Evolutionary conservation across 2,888 invertebrate genomes (phyloP), one percentile per base, ranked within the genome.

Genomic region (Laspeyria flexula): DNA sequence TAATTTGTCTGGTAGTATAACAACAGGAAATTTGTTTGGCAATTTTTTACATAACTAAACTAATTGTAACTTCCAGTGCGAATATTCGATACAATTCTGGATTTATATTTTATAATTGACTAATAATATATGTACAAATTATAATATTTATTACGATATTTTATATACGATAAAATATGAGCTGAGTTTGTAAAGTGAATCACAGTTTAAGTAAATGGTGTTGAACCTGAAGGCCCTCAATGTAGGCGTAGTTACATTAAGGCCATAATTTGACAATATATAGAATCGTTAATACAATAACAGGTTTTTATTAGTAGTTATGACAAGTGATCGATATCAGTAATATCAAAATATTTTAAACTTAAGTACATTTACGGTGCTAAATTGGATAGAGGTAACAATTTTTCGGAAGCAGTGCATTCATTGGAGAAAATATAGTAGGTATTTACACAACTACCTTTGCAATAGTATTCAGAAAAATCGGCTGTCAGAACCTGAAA

Each of bases 111-210:
- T 73, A 69, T 79, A 81, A 82, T 80, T 83, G 78, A 83, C 78
- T 78, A 78, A 73, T 66, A 70, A 67, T 64, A 70, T 57, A 78
- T 78, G 51, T 80, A 81, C 79, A 81, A 60, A 71, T 69, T 77
- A 77, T 44, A 69, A 66, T 65, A 57, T 66, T 58, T 62, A 62
- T 71, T 68, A 69, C 61, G 61, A 73, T 61, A 71, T 51, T 70
- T 72, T 68, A 45, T 51, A 45, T 42, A 45, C 39, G 45, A 52
- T 42, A 77, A 72, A 75, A 75, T 78, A 82, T 79, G 79, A 83
- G 83, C 80, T 80, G 85, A 85, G 82, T 87, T 86, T 87, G 82
- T 88, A 88, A 83, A 87, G 81, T 84, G 82, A 87, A 89, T 89
- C 89, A 89, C 90, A 90, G 88, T 82, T 84, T 79, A 82, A 83